phyloP scores from a whole-genome alignment of 2,888 invertebrate species.

The Himalopsyche japonica region DNA sequence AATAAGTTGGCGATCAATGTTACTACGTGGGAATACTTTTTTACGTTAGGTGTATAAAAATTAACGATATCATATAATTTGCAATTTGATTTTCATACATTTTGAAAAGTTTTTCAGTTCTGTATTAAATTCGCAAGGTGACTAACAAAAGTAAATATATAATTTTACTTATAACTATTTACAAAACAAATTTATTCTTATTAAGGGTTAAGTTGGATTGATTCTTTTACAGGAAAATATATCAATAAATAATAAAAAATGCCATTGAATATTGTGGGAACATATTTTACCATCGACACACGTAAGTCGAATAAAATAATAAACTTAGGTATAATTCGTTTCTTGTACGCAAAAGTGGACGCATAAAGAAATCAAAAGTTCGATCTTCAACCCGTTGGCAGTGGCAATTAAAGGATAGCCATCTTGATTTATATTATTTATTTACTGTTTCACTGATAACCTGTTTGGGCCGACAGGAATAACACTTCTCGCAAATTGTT shows the following conservation, averaged over 20 bases:
- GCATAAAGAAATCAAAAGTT: neutral
- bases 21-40: no score
- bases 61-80: no score
- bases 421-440: constrained; percentile 39
- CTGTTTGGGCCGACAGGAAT: neutral
- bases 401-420: constrained; percentile 36
- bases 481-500: neutral
- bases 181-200: no score
- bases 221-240: neutral
- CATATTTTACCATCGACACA: neutral
- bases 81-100: no score
- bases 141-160: neutral
- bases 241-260: no score
- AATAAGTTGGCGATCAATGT: no score
- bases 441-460: constrained; percentile 26
- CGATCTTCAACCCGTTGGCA: constrained; percentile 15
- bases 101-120: no score
- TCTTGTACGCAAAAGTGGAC: neutral
- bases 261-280: no score
- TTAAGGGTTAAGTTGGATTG: no score
- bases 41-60: no score
- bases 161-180: neutral
- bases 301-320: neutral
- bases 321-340: neutral
- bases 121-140: no score